Evolutionary conservation across 2,888 invertebrate genomes (phyloP).

Genomic region (Apamea monoglypha): DNA sequence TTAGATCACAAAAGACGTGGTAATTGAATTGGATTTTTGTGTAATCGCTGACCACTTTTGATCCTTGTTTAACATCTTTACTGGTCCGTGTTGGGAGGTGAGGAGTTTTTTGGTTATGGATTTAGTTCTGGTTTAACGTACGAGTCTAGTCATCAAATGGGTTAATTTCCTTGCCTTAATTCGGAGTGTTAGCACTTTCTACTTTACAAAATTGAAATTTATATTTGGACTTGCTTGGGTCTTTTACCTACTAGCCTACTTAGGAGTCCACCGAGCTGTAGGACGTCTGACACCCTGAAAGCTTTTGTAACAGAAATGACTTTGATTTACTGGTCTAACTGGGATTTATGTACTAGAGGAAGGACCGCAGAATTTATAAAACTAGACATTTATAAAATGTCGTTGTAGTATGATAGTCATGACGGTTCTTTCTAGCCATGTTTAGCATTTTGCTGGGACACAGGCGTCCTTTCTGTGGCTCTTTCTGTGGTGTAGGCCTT

Average conservation of each 20-base stretch:
- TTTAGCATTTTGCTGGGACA: background rate
- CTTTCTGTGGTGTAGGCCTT: too few relatives aligned
- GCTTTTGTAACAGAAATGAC: background rate
- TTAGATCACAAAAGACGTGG: slow-evolving; percentile 86
- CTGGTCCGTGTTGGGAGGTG: slow-evolving; percentile 68
- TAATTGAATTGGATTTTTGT: slow-evolving; percentile 87
- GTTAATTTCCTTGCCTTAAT: slow-evolving; percentile 44
- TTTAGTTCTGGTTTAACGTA: slow-evolving; percentile 44
- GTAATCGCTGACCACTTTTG: slow-evolving; percentile 83
- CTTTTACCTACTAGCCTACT: slow-evolving; percentile 14
- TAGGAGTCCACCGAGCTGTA: slow-evolving; percentile 1
- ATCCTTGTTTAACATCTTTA: slow-evolving; percentile 81
- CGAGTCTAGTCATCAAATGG: slow-evolving; percentile 27
- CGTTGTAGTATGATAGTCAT: background rate
- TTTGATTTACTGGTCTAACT: background rate
- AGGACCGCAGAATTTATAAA: background rate
- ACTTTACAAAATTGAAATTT: slow-evolving; percentile 14
- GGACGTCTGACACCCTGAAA: slow-evolving; percentile 1
- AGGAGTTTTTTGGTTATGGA: slow-evolving; percentile 56
- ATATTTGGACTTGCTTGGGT: background rate
- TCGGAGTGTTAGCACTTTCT: slow-evolving; percentile 42
- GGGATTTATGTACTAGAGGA: background rate
- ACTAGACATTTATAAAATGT: background rate
- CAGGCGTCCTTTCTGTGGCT: background rate
- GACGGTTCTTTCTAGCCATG: background rate